Conservation (phyloP, 2,888 invertebrate species). For the Stratiomys singularior region DNA sequence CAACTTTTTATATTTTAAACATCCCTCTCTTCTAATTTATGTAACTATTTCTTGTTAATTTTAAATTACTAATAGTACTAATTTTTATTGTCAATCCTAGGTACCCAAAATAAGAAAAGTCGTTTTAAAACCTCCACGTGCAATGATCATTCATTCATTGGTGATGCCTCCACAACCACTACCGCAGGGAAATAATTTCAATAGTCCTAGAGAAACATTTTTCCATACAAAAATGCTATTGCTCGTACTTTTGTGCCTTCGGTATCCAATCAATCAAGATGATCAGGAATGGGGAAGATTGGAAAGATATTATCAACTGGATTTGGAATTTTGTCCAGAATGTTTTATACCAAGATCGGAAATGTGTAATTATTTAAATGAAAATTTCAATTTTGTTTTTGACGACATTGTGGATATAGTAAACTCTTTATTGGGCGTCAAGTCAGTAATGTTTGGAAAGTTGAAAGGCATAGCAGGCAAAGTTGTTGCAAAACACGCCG, state of each 20-base stretch:
- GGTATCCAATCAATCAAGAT: slow-evolving; percentile 46
- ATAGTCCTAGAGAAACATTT: neutral
- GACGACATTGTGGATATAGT: slow-evolving; percentile 21
- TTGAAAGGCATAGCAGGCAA: neutral
- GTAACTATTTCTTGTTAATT: too few species aligned
- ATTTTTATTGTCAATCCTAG: too few species aligned
- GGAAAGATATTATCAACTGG: slow-evolving; percentile 37
- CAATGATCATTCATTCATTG: neutral
- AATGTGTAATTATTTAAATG: slow-evolving; percentile 1
- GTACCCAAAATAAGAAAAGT: too few species aligned
- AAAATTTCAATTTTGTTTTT: slow-evolving; percentile 42
- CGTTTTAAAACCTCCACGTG: too few species aligned
- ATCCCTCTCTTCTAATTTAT: too few species aligned
- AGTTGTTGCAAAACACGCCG: slow-evolving; percentile 49
- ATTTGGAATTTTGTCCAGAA: slow-evolving; percentile 47
- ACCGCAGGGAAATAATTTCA: neutral
- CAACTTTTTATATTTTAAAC: too few species aligned
- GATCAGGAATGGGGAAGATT: slow-evolving; percentile 44
- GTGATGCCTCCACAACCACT: neutral
- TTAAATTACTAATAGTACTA: too few species aligned
- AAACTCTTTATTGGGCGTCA: slow-evolving; percentile 46
- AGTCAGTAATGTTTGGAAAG: slow-evolving; percentile 41
- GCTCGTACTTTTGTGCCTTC: neutral
- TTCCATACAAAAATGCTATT: slow-evolving; percentile 2
- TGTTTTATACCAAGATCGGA: slow-evolving; percentile 38